These are phyloP conservation scores for Coremacera marginata DNA, from an alignment of 2,888 invertebrate genomes.

Conservation along the genomic window DNA sequence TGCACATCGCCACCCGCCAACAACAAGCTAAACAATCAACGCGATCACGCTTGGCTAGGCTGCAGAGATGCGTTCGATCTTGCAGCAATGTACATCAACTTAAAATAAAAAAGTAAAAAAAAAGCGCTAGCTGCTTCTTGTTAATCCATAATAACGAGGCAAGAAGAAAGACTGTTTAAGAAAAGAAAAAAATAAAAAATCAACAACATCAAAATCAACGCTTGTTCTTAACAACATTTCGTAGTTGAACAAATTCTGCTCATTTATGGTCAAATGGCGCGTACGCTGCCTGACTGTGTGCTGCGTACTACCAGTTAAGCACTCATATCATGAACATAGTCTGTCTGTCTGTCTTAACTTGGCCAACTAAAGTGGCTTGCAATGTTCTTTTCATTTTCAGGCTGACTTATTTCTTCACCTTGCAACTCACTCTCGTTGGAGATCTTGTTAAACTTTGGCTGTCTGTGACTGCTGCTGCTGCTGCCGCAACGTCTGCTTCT, in stretches of 20 bases:
- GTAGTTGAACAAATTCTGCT: slow-evolving; percentile 60
- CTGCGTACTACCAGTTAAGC: background rate
- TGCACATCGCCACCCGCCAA: background rate
- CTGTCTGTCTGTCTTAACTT: background rate
- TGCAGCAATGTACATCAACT: background rate
- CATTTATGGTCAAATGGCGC: slow-evolving; percentile 64
- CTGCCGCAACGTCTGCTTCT: background rate
- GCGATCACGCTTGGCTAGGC: background rate
- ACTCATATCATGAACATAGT: background rate
- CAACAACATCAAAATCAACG: background rate
- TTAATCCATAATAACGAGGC: background rate
- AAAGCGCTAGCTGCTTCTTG: background rate
- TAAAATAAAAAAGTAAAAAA: background rate
- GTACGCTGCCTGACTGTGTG: background rate
- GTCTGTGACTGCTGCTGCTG: slow-evolving; percentile 24
- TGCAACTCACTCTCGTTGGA: slow-evolving; percentile 18
- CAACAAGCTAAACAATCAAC: background rate
- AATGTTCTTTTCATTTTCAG: slow-evolving; percentile 36
- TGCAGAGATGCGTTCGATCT: background rate
- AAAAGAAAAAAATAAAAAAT: background rate
- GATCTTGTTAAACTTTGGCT: slow-evolving; percentile 14
- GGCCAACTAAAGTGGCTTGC: slow-evolving; percentile 36
- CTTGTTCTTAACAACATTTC: slow-evolving; percentile 38
- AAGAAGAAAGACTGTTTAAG: background rate
- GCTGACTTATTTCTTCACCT: slow-evolving; percentile 37